Evolutionary conservation across 2,888 invertebrate species (phyloP).

Genomic region (Dinocampus coccinellae): DNA sequence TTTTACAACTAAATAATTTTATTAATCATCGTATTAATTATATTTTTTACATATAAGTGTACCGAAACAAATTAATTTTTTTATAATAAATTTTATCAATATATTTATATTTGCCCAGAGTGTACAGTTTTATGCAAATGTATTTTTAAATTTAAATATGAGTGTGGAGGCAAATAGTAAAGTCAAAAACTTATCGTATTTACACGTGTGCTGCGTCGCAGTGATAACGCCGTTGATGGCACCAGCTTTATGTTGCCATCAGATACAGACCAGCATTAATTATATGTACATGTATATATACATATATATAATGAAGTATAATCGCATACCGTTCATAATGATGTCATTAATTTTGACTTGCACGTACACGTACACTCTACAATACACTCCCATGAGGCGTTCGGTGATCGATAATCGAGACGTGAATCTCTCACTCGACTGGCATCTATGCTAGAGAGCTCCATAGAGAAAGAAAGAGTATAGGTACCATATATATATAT

Average conservation of each 20-base stretch:
- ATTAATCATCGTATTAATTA: too few relatives aligned
- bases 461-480: conserved; percentile 6
- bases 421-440: conserved; percentile 26
- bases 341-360: conserved; percentile 46
- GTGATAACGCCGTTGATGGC: conserved; percentile 40
- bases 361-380: conserved; percentile 33
- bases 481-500: background rate
- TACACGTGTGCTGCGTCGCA: conserved; percentile 28
- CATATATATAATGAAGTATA: background rate
- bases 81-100: background rate
- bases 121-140: conserved; percentile 11
- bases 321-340: conserved; percentile 37
- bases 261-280: conserved; percentile 1
- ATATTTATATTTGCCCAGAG: too few relatives aligned
- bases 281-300: conserved; percentile 2
- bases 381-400: conserved; percentile 17
- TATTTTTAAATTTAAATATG: background rate
- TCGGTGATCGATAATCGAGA: conserved; percentile 39
- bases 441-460: conserved; percentile 22
- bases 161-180: background rate
- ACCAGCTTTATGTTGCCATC: background rate
- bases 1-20: too few relatives aligned
- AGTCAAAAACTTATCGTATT: conserved; percentile 28
- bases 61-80: too few relatives aligned
- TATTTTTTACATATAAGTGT: too few relatives aligned